Evolutionary conservation across 2,797 vertebrate genomes (phyloP).

Genomic region (Sardinella longiceps): DNA sequence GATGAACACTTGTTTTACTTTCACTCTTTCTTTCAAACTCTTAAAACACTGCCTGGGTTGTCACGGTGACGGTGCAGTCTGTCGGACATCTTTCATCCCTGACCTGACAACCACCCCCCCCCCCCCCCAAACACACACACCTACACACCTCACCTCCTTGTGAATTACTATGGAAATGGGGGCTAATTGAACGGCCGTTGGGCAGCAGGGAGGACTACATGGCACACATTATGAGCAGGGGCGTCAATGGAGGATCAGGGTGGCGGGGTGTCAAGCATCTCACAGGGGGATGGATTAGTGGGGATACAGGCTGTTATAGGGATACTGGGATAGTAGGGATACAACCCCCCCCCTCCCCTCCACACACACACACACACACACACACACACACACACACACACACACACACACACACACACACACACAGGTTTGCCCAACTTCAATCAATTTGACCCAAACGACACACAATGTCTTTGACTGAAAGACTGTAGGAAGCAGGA

Average conservation of each 20-base stretch:
- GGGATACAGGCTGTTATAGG: not conserved
- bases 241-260: constrained; percentile 66
- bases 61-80: constrained; percentile 46
- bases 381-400: too few species aligned
- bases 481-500: not conserved
- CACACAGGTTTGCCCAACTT: too few species aligned
- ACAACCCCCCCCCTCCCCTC: too few species aligned
- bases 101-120: constrained; percentile 72
- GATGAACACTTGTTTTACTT: not conserved
- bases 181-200: constrained; percentile 82
- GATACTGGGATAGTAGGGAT: too few species aligned
- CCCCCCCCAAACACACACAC: constrained; percentile 45
- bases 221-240: constrained; percentile 83
- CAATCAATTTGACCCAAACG: too few species aligned
- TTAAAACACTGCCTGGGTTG: constrained; percentile 45
- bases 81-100: constrained; percentile 67
- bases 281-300: constrained; percentile 72
- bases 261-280: constrained; percentile 72
- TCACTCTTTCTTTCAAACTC: not conserved
- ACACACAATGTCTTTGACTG: not conserved
- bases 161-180: constrained; percentile 83
- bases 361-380: too few species aligned
- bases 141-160: too few species aligned
- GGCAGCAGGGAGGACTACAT: constrained; percentile 82
- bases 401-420: too few species aligned